Evolutionary conservation across 2,797 vertebrate species (phyloP), one percentile per base, ranked within the genome.

Genomic region (Leptoclinus maculatus): DNA sequence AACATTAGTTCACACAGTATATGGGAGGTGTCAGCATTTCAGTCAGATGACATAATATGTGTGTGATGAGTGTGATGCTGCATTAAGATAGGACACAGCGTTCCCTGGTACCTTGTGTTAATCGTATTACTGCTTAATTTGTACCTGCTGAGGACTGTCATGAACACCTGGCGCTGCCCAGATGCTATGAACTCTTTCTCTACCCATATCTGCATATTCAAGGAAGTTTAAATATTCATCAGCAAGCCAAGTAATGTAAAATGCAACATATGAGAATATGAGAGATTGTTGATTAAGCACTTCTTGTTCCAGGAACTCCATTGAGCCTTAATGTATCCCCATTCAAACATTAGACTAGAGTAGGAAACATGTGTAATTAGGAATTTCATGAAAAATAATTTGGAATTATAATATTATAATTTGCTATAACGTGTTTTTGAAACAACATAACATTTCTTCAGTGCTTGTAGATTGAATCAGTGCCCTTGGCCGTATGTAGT

Each of bases 121-220:
- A 78, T 81, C 68, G 39, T 23, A 82, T 79, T 77, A 76, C 54
- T 65, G 56, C 43, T 74, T 82, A 78, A 86, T 84, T 68, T 78
- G 63, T 58, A 32, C 47, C 41, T 49, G 34, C 36, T 53, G 13
- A 79, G 41, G 29, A 80, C 23, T 45, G 32, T 71, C 67, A 73
- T 74, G 36, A 75, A 60, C 36, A 79, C 56, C 19, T 85, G 23
- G 21, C 3, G 60, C 25, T 32, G 14, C 25, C 47, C 21, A 66
- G 60, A 66, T 78, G 27, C 21, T 43, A 5, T 36, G 14, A 53
- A 73, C n/a, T 47, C 34, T 66, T 29, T 66, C 12, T 60, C 17
- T 59, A 56, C 43, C 16, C 49, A 29, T 11, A 59, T 74, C 39
- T 81, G 53, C 65, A 78, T 66, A 41, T 62, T 36, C 23, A 54